Base-by-base conservation (phyloP, 2,113 vertebrate species). In the Dinomys branickii region DNA sequence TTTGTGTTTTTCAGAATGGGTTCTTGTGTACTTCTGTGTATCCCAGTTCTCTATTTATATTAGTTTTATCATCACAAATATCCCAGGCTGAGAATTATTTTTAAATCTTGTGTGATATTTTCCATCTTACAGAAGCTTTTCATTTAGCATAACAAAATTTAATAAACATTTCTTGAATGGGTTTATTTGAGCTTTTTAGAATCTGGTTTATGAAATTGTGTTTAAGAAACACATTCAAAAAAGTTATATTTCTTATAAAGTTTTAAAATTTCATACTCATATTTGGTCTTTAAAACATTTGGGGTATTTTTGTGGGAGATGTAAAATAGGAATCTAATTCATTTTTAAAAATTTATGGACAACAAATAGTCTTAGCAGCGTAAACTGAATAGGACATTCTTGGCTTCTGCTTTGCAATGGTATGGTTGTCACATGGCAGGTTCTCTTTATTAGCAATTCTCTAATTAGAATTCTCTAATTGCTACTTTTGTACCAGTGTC, bases 31-130 rank as follows among this genome's bases (percentile, higher is more conserved):
- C 59, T 86, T 13, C 85, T 61, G 63, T 28, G 38, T 77, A 50
- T 88, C 63, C 33, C n/a, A 88, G 14, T 63, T 90, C 54, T 88
- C 59, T 81, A 38, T 56, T 30, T 93, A 88, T 91, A 9, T 81
- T 96, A 85, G n/a, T 54, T 88, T 75, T 81, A 73, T 50, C 87
- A 65, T 86, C 59, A 85, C 19, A 90, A 83, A 88, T 73, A 61
- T 88, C 28, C 2, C 7, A 67, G 54, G 5, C 24, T 88, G 41
- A 33, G 7, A 59, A 73, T 65, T 38, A 47, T 56, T 95, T 94
- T 87, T 44, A 87, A 90, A 93, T 44, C 71, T 96, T 85, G 35
- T 75, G 22, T 78, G 52, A 67, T 94, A 14, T 54, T 91, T 91
- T 95, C 33, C 54, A 33, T 61, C 90, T 87, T 44, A 84, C 2